These are phyloP conservation scores for Enteromius treurensis DNA, from an alignment of 2,797 vertebrate genomes.

Conservation along the genomic window DNA sequence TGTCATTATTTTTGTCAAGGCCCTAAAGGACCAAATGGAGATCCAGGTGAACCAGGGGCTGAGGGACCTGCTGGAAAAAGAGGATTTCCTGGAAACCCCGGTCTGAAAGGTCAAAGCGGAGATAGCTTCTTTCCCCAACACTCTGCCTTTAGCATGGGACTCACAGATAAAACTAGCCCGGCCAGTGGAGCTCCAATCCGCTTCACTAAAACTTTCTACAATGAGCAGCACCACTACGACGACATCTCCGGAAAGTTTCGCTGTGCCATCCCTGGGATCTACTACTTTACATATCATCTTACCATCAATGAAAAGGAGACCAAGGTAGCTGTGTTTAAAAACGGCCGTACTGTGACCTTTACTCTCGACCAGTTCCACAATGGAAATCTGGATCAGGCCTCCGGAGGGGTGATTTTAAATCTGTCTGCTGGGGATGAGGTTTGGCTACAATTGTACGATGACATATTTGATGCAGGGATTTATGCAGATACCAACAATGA, in stretches of 20 bases:
- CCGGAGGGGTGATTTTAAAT: constrained; percentile 76
- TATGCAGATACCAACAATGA: constrained; percentile 80
- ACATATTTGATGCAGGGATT: constrained; percentile 66
- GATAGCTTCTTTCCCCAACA: constrained; percentile 71
- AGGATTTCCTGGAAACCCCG: constrained; percentile 75
- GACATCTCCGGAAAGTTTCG: constrained; percentile 80
- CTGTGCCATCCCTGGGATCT: constrained; percentile 77
- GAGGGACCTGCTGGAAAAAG: constrained; percentile 66
- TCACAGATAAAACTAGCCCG: constrained; percentile 61
- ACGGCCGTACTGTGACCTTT: constrained; percentile 76
- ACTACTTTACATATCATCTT: constrained; percentile 83
- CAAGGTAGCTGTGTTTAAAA: constrained; percentile 81
- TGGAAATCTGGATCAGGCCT: constrained; percentile 81
- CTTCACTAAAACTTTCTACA: constrained; percentile 85
- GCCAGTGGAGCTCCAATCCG: constrained; percentile 76
- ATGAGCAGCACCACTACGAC: constrained; percentile 80
- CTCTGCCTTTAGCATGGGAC: constrained; percentile 83
- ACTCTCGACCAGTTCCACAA: constrained; percentile 81
- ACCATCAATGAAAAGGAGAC: constrained; percentile 73
- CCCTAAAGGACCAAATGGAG: constrained; percentile 62
- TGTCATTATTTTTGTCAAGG: constrained; percentile 19
- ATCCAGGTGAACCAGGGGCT: constrained; percentile 67
- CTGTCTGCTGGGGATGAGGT: constrained; percentile 78
- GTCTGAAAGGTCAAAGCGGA: constrained; percentile 76
- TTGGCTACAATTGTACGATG: constrained; percentile 82